Evolutionary conservation across 2,797 vertebrate species (phyloP), one percentile per base, ranked within the genome.

Genomic region (Capromys pilorides): DNA sequence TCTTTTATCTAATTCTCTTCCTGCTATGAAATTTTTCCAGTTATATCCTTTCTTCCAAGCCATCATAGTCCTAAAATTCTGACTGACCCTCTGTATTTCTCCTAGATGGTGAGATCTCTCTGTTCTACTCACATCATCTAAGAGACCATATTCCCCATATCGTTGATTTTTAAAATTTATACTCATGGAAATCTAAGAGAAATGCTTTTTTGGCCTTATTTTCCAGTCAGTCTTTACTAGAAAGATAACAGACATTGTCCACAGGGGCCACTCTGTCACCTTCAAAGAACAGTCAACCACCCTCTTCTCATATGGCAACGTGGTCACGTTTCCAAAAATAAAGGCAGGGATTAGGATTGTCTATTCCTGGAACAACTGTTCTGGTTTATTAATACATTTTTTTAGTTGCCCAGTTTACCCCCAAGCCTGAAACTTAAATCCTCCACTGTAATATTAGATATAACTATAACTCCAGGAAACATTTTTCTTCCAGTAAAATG

Each of bases 301-400:
- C 91, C 57, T 92, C 88, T 57, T 95, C 36, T 83, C 84, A 61
- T 95, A 77, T 81, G 93, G 93, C 94, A 96, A 66, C 94, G 84
- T 88, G 95, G 97, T 96, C 97, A 96, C 95, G 95, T 96, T 97
- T 97, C 97, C 97, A 97, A 97, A 97, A 97, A 96, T 97, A 97
- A 97, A 97, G 94, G 84, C 94, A 93, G 96, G 97, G 96, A 95
- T 97, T 97, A 96, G 80, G 95, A 93, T 96, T 96, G 95, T 83
- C 86, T 94, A 59, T 95, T 95, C 86, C 62, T 92, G 71, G 88
- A 96, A 95, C 96, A 96, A 88, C 93, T 94, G 93, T 94, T 95
- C 64, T 87, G 75, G 88, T 91, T 97, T 97, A 95, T 96, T 97
- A 96, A 96, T 96, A 96, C 95, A 96, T 96, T 96, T 96, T 96